Evolutionary conservation across 2,113 vertebrate species (phyloP), one percentile per base, ranked within the genome.

Genomic region (Pogona vitticeps): DNA sequence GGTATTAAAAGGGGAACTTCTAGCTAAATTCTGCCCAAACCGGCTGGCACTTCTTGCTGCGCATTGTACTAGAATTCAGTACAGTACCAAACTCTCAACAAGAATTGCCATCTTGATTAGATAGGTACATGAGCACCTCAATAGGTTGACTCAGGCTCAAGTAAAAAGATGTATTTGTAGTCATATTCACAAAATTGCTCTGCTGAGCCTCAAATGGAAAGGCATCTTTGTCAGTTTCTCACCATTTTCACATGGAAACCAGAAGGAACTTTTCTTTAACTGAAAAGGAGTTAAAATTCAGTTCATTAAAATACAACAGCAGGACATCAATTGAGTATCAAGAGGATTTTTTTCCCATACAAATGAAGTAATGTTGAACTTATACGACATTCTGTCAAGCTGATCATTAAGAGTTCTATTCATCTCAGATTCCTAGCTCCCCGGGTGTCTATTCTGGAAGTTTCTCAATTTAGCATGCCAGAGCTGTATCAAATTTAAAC

Each of bases 341-440:
- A 87, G 82, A 89, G 71, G 75, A 82, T 72, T 93, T 92, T 91
- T 31, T 10, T 10, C 59, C 75, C 85, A 91, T 93, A 88, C 80
- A 91, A 92, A 93, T 93, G 89, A 93, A 82, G 46, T 56, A 84
- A 86, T 42, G 58, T 38, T 89, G 75, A 87, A 90, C 17, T 82
- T 87, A 75, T 61, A 83, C 84, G 59, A 82, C 71, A 65, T 46
- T 61, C 61, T 72, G 85, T 85, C 71, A 86, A 91, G 77, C 3
- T 89, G 86, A 92, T 90, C 81, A 92, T 92, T 92, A 93, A 88
- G 88, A 91, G 89, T 92, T 91, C 84, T 92, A 92, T 94, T 94
- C 38, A 91, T 87, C 40, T 63, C 85, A 90, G 91, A 91, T 92
- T 93, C 71, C 23, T 89, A 80, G 73, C 76, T 93, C 77, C 83